phyloP scores from a whole-genome alignment of 2,797 vertebrate genomes.

The Mionectes olivaceus region DNA sequence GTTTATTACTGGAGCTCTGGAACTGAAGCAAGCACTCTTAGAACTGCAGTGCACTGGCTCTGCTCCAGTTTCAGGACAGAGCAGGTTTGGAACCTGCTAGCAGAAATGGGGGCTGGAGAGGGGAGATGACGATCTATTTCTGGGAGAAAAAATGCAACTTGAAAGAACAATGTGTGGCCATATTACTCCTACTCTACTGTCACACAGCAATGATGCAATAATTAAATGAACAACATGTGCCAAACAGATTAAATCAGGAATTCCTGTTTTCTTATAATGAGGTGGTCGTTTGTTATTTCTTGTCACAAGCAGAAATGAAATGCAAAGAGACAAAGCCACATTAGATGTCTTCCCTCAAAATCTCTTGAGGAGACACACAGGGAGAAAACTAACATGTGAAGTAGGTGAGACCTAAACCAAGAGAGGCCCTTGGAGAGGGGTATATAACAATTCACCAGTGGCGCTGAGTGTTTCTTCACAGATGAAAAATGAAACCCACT shows the following conservation, averaged over 20 bases:
- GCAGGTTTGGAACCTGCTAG: background rate
- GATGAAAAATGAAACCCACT: background rate
- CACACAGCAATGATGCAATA: background rate
- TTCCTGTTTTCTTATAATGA: background rate
- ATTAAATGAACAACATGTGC: background rate
- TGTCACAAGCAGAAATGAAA: background rate
- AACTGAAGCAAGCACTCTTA: background rate
- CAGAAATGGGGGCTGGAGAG: background rate
- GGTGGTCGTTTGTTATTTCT: background rate
- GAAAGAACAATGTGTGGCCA: background rate
- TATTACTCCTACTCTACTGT: background rate
- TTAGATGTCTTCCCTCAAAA: background rate
- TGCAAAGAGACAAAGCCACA: background rate
- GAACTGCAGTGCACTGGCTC: background rate
- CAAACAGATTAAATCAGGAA: background rate
- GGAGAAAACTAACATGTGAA: background rate
- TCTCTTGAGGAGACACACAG: background rate
- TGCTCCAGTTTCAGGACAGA: background rate
- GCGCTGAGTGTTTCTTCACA: background rate
- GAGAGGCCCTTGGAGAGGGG: background rate
- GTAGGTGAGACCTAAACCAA: background rate
- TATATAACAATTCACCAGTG: background rate
- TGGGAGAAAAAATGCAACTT: background rate
- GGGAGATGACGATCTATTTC: background rate
- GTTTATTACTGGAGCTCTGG: background rate